Conservation (phyloP, 2,888 invertebrate genomes). For the Tetranychus truncatus region DNA sequence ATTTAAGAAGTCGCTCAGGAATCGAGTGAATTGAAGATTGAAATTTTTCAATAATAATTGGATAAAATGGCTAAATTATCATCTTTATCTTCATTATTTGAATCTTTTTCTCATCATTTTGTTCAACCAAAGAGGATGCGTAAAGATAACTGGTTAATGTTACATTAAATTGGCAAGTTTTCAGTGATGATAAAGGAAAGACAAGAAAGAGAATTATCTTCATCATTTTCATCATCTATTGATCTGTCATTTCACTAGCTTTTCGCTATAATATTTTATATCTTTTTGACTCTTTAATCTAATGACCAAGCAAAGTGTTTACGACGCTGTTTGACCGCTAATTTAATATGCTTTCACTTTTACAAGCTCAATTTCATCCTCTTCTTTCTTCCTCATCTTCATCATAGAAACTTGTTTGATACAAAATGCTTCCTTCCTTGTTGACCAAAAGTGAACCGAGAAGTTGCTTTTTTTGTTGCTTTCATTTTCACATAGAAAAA, state of each 20-base stretch:
- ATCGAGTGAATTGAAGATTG: no score
- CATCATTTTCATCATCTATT: background rate
- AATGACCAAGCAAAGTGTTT: background rate
- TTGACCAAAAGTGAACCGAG: background rate
- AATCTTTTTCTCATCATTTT: no score
- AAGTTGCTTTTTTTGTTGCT: no score
- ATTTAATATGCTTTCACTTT: background rate
- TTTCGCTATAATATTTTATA: background rate
- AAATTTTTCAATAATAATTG: no score
- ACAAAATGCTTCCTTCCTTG: background rate
- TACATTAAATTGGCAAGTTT: no score
- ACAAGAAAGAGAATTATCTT: background rate
- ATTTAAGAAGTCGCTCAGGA: no score
- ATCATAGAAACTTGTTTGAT: background rate
- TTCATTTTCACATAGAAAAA: no score
- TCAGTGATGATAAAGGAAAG: no score
- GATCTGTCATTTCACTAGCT: background rate
- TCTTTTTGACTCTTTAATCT: background rate
- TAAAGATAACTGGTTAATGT: no score
- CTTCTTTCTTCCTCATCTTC: background rate
- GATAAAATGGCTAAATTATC: no score
- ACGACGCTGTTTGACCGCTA: background rate
- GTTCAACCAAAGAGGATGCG: no score
- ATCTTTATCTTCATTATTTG: no score
- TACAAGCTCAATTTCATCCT: background rate